Base-by-base conservation (phyloP, 2,888 invertebrate genomes). In the Desoria tigrina region DNA sequence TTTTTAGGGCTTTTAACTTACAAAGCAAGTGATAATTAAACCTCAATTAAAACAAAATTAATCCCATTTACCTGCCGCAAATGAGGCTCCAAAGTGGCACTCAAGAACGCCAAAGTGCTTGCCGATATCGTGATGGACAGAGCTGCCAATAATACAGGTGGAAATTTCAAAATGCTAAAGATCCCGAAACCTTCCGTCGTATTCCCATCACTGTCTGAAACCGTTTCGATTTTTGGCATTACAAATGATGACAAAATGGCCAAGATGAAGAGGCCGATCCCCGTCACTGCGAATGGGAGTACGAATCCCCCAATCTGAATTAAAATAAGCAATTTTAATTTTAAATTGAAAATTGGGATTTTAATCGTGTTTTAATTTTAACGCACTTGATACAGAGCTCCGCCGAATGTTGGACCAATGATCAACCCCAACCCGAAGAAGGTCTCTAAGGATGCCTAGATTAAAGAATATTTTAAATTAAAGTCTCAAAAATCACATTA, bases 331-430 rank as follows among this genome's bases (percentile, higher is more conserved):
- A 27, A 6, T 9, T 42, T 9, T 2, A 7, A 65, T 32, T 39
- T 24, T 42, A 42, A 3, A n/a, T 21, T 42, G 6, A n/a, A 16
- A 26, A 16, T 42, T 14, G 28, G 3, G 27, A 26, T 21, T 9
- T 39, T 28, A 16, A 27, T n/a, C 37, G 23, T 54, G 14, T 2
- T 42, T 65, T 37, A 50, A n/a, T 45, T 21, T 21, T 42, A 18
- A 26, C 62, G 42, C 77, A 77, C 54, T 78, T 79, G 61, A 79
- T 89, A 95, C 0, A 95, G 83, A 0, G 89, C 88, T 0, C 94
- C 94, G 1, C 95, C 95, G 11, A 95, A 85, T 0, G 91, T 91
- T 0, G 95, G 95, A 0, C 95, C 95, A 1, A 92, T 90, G 65
- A 94, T 94, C 64, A 94, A 84, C 1, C 95, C 77, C 86, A 84